Evolutionary conservation across 2,888 invertebrate genomes (phyloP), one percentile per base, ranked within the genome.

Genomic region (Hedychridium roseum): DNA sequence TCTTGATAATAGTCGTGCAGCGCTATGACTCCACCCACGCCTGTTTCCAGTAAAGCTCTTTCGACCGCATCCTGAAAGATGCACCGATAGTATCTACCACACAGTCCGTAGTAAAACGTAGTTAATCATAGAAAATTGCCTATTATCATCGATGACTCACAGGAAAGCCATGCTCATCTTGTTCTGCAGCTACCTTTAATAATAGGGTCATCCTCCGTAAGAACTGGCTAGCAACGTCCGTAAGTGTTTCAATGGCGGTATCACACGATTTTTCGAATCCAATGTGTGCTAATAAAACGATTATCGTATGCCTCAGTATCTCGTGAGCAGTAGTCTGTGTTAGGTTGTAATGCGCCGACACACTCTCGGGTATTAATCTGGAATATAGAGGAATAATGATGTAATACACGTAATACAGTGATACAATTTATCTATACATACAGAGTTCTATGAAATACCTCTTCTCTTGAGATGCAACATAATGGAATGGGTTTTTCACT

Each of bases 1-100:
- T 77, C 75, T 60, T 85, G 83, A 65, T 87, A 87, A 72, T 84
- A 87, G 61, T 84, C 82, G 57, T 85, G 82, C 12, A 87, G 67
- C 2, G 80, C 81, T 34, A 77, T 74, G 3, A 85, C 78, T 15
- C 86, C 85, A 23, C 86, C 87, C 21, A 86, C 68, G 1, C 85
- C 85, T 61, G 84, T 81, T 72, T 88, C 86, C 36, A 82, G 78
- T 32, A 86, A 79, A 12, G 85, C 84, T 66, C 84, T 80, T 64
- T 87, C 86, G 61, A 86, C 74, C 14, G 81, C 80, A 73, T 86
- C 84, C 86, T 87, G 18, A 2, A 66, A 66, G 48, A 49, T 32
- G 37, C 17, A 20, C 12, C 16, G 15, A 7, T 21, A 27, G 17
- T 23, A 27, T 27, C 16, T 9, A 35, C 4, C 18, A 15, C 32